These are phyloP conservation scores for Ptilonorhynchus violaceus DNA, from an alignment of 2,113 vertebrate genomes.

Conservation along the genomic window DNA sequence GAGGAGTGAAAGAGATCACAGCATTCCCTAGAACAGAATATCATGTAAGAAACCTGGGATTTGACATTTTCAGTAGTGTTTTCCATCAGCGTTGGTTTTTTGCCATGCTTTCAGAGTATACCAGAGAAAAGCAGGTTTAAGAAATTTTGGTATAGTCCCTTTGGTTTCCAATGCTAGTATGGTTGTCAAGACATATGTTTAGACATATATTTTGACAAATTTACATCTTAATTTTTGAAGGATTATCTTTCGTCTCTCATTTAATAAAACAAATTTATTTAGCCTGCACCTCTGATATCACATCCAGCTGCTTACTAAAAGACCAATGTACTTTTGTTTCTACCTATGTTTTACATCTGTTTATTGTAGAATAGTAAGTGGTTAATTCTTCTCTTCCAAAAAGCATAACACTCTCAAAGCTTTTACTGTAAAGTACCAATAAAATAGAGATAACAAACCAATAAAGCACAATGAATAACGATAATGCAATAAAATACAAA, in stretches of 20 bases:
- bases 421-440: neutral
- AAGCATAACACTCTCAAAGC: neutral
- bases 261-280: neutral
- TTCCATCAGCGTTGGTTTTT: neutral
- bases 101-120: neutral
- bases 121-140: neutral
- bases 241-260: neutral
- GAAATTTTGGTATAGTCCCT: neutral
- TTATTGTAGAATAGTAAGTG: neutral
- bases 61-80: neutral
- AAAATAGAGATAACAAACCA: neutral
- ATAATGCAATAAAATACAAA: neutral
- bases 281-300: neutral
- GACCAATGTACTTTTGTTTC: neutral
- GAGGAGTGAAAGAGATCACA: neutral
- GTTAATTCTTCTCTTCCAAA: neutral
- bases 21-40: neutral
- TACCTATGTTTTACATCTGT: neutral
- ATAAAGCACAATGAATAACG: neutral
- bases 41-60: neutral
- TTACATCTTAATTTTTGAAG: neutral
- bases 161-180: neutral
- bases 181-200: neutral
- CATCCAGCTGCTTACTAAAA: neutral
- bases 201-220: neutral